These are phyloP conservation scores for Cactoblastis cactorum DNA, from an alignment of 2,888 invertebrate species.

Conservation along the genomic window DNA sequence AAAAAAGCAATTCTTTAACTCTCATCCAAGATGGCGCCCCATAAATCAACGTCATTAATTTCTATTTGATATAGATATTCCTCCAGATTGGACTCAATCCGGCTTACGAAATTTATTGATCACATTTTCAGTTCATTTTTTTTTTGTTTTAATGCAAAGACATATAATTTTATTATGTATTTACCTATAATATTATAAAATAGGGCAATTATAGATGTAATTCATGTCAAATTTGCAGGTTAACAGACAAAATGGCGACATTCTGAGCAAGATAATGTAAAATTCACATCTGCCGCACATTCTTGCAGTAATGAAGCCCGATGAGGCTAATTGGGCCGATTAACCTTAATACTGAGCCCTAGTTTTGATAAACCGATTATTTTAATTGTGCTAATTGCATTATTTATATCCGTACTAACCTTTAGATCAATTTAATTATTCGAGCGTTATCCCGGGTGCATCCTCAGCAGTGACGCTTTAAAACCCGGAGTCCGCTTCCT, in stretches of 20 bases:
- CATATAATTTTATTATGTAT: too few relatives aligned
- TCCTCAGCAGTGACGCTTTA: too few relatives aligned
- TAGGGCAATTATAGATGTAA: too few relatives aligned
- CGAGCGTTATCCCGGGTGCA: too few relatives aligned
- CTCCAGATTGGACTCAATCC: background rate
- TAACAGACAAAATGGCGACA: background rate
- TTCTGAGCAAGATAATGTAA: background rate
- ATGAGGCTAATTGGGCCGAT: slow-evolving; percentile 3
- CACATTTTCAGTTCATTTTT: background rate
- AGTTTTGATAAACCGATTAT: background rate
- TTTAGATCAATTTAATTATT: too few relatives aligned
- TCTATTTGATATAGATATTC: slow-evolving; percentile 5
- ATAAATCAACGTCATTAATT: slow-evolving; percentile 10
- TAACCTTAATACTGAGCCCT: background rate
- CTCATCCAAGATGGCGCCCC: slow-evolving; percentile 5
- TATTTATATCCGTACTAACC: background rate
- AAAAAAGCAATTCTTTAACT: slow-evolving; percentile 7
- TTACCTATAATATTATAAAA: too few relatives aligned
- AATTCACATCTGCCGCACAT: background rate
- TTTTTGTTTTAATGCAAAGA: background rate
- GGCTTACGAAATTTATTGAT: slow-evolving; percentile 1
- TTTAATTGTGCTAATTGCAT: background rate
- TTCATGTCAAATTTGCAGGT: too few relatives aligned
- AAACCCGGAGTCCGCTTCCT: too few relatives aligned
- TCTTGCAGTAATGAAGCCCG: background rate